Conservation (phyloP, 30 jellyfish, hydroid and myxozoan genomes). For the Phacellophora camtschatica region DNA sequence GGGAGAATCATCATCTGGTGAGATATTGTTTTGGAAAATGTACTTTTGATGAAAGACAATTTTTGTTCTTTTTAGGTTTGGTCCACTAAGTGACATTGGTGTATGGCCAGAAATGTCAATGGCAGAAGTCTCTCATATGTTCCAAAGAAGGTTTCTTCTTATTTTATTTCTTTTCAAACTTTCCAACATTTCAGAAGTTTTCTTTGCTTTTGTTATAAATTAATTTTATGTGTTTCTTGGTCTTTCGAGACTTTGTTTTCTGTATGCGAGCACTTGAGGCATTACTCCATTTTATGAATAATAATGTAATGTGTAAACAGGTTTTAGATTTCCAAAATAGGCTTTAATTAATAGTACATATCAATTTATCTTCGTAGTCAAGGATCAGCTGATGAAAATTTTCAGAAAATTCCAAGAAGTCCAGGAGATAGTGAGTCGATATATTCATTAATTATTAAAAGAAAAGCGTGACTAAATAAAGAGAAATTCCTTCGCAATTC, state of each 20-base stretch:
- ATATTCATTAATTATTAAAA: neutral
- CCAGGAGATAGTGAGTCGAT: constrained; percentile 61
- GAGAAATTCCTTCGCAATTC: too few relatives aligned
- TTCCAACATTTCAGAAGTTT: neutral
- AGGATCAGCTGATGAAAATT: neutral
- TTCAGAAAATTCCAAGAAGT: constrained; percentile 41
- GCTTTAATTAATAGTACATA: neutral
- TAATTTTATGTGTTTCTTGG: too few relatives aligned
- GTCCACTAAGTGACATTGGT: constrained; percentile 61
- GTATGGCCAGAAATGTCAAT: constrained; percentile 77
- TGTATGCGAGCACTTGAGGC: too few relatives aligned
- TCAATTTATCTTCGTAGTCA: neutral
- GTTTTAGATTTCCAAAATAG: neutral
- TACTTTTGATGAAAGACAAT: too few relatives aligned
- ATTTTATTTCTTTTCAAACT: neutral
- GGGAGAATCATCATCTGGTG: too few relatives aligned
- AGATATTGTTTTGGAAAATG: too few relatives aligned
- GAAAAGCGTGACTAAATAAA: neutral
- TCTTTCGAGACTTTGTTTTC: too few relatives aligned
- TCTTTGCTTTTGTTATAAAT: neutral
- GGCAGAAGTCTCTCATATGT: constrained; percentile 62
- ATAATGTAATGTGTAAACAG: too few relatives aligned
- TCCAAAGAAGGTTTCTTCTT: constrained; percentile 51
- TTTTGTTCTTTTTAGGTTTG: constrained; percentile 21
- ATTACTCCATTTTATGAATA: too few relatives aligned